phyloP scores from a whole-genome alignment of 2,888 invertebrate species.

The Gortyna flavago region DNA sequence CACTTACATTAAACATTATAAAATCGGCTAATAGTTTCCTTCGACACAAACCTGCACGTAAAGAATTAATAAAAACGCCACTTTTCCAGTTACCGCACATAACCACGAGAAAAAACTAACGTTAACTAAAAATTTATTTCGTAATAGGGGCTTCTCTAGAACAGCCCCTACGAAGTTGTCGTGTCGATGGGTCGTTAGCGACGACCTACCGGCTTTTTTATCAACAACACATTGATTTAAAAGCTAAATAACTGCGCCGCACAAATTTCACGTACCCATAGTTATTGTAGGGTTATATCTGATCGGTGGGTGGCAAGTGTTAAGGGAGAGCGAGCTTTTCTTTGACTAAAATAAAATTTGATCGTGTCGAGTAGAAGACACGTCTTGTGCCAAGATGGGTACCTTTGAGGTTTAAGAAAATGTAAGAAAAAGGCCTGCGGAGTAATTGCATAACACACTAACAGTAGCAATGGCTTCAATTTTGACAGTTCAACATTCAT shows the following conservation, averaged over 20 bases:
- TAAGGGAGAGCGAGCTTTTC: conserved; percentile 26
- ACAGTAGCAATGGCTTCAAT: background rate
- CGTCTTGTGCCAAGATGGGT: background rate
- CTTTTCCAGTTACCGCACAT: conserved; percentile 36
- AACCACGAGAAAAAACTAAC: conserved; percentile 44
- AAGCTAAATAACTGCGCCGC: conserved; percentile 71
- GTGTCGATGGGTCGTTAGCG: conserved; percentile 71
- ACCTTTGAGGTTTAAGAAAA: background rate
- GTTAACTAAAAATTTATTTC: conserved; percentile 50
- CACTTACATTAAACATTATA: conserved; percentile 33
- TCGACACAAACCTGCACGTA: conserved; percentile 46
- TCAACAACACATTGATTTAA: conserved; percentile 81
- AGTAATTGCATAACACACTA: background rate
- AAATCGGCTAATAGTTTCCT: conserved; percentile 60
- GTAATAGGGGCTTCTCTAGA: conserved; percentile 32
- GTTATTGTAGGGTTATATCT: conserved; percentile 62
- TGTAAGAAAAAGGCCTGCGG: background rate
- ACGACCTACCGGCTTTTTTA: conserved; percentile 72
- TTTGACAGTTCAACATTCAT: background rate
- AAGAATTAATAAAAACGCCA: conserved; percentile 58
- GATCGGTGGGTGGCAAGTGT: conserved; percentile 38
- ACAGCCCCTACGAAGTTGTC: conserved; percentile 56
- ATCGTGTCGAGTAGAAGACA: background rate
- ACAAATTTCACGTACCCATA: conserved; percentile 70
- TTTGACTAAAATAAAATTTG: background rate